Base-by-base conservation (phyloP, 2,888 invertebrate genomes). In the Arenicola marina region DNA sequence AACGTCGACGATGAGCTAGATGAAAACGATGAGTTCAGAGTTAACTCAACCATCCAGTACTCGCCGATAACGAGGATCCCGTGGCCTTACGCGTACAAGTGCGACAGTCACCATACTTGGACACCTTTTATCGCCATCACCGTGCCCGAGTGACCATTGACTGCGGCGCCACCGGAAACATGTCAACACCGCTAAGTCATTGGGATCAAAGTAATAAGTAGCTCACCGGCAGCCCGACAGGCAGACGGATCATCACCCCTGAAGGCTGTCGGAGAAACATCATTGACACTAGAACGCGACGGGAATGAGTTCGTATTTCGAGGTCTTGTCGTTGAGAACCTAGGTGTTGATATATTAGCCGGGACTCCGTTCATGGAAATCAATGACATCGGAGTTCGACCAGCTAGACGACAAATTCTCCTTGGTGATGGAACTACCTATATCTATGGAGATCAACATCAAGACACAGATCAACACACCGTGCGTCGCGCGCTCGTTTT, bases 171-270 rank as follows among this genome's bases (percentile, higher is more conserved):
- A 53, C 32, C 29, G 3, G 31, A 31, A 53, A 53, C 31, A 53
- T 53, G 53, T 1, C 32, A 15, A 11, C 32, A 15, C 24, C 29
- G 3, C 15, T 28, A 48, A n/a, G 48, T 28, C 48, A 28, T n/a
- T 11, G 26, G 29, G 24, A 26, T 21, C 28, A n/a, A 48, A 48
- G 26, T 18, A 26, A 48, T 48, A 48, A 24, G 24, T n/a, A 48
- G 48, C 45, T 59, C 59, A 7, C 51, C 48, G 24, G 28, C 28
- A 2, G 34, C 26, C 21, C 51, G 26, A 18, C 59, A 59, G 34
- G 34, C 59, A 24, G 51, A 51, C 31, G 51, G 59, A 24, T 4
- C 28, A 4, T 38, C 51, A 21, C 34, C 51, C 26, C 31, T 59
- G 32, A 32, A 46, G 2, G 57, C 29, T 24, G 32, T 44, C 18